These are phyloP conservation scores for Turnix velox DNA, from an alignment of 2,113 vertebrate genomes.

Conservation along the genomic window DNA sequence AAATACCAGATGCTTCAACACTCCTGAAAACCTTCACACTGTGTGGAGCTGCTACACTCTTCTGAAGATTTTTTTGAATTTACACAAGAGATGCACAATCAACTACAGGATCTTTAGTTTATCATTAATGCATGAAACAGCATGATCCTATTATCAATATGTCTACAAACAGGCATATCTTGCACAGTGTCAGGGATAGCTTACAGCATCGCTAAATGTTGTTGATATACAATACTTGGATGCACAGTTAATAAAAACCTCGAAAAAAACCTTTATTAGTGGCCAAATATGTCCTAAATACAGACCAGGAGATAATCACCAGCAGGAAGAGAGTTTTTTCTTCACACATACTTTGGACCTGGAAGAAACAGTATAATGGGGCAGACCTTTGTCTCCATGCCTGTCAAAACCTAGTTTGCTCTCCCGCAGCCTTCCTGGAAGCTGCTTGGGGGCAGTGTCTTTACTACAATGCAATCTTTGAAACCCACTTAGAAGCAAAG, in stretches of 20 bases:
- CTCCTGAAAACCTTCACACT: not conserved
- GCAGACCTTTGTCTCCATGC: not conserved
- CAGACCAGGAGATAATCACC: not conserved
- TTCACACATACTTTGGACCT: fast-evolving
- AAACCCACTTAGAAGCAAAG: not conserved
- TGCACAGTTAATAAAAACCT: not conserved
- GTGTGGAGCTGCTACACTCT: not conserved
- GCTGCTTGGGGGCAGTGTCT: not conserved
- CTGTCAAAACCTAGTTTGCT: not conserved
- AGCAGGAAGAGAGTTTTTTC: not conserved
- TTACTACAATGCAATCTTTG: not conserved
- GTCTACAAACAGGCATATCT: not conserved
- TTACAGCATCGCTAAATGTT: not conserved
- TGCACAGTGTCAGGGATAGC: fast-evolving
- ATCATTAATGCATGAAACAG: not conserved
- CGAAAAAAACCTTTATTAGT: not conserved
- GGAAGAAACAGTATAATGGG: not conserved
- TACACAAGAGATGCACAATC: not conserved
- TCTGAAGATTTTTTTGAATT: not conserved
- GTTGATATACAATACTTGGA: not conserved
- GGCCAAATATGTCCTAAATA: not conserved
- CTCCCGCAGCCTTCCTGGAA: not conserved
- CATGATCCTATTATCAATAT: not conserved
- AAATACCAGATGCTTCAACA: not conserved
- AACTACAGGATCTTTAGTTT: not conserved